Conservation (phyloP, 2,113 vertebrate genomes). For the Bos javanicus region DNA sequence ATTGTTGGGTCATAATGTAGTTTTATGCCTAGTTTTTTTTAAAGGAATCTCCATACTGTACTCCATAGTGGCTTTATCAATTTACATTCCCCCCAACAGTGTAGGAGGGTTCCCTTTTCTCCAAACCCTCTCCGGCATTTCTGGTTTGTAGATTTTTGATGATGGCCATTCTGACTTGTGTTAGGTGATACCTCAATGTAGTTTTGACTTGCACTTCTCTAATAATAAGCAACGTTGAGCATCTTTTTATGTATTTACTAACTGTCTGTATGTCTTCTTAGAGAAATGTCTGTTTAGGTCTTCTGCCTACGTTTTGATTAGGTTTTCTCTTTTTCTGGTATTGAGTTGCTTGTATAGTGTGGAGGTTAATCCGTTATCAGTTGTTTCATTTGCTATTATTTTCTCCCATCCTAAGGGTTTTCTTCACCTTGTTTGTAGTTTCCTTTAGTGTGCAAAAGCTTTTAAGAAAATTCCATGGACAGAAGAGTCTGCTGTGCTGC, state of each 20-base stretch:
- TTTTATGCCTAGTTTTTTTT: neutral
- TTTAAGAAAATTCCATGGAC: neutral
- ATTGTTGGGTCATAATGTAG: neutral
- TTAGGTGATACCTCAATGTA: neutral
- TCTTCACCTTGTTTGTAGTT: neutral
- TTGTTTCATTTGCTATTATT: neutral
- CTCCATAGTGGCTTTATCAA: fast-evolving
- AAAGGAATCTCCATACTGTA: neutral
- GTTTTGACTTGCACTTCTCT: neutral
- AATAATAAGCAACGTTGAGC: neutral
- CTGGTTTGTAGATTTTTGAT: neutral
- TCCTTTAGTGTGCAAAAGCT: neutral
- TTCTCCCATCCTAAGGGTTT: neutral
- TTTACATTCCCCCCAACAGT: neutral
- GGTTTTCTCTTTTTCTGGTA: neutral
- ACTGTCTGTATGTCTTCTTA: neutral
- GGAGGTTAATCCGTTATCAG: neutral
- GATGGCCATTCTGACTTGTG: neutral
- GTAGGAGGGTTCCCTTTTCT: neutral
- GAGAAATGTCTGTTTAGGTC: neutral
- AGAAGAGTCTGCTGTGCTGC: neutral
- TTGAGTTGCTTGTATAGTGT: neutral
- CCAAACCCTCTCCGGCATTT: neutral
- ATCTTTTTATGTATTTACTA: neutral
- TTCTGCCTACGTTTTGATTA: neutral